A percentile compares a stretch with the other conserved stretches of the same genome.
Evolutionary conservation across 1,140 invertebrate genomes (phyloP).

Genomic region (Atopsyche davidsoni): DNA sequence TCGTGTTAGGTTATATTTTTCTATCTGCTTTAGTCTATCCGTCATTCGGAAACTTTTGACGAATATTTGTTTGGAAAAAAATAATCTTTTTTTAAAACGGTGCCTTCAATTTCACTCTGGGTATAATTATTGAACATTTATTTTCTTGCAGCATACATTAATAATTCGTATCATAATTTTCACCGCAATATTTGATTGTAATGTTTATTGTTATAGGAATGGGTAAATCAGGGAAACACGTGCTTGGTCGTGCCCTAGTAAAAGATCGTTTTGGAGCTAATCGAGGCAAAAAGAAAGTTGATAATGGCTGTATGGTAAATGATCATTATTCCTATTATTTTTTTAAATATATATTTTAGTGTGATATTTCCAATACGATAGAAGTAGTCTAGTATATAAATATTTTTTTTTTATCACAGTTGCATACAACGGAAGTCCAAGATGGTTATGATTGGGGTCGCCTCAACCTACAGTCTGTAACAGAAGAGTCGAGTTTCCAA

Average conservation of each 20-base stretch:
- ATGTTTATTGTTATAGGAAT: slow-evolving; percentile 38
- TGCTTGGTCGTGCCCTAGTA: slow-evolving; percentile 66
- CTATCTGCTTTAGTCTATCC: neutral
- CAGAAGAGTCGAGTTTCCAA: slow-evolving; percentile 91
- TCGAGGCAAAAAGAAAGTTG: slow-evolving; percentile 51
- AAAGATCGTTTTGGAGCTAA: slow-evolving; percentile 66
- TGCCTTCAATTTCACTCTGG: neutral
- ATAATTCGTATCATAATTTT: neutral
- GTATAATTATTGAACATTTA: neutral
- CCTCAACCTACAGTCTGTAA: slow-evolving; percentile 87
- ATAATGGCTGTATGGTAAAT: slow-evolving; percentile 58
- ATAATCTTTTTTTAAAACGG: neutral
- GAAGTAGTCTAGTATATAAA: slow-evolving; percentile 16
- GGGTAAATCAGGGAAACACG: slow-evolving; percentile 59
- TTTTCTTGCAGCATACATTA: neutral
- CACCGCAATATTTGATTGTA: no score
- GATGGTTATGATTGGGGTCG: slow-evolving; percentile 88
- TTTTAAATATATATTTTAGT: neutral
- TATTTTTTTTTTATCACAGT: slow-evolving; percentile 48
- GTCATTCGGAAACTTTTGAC: neutral
- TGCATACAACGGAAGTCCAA: slow-evolving; percentile 80
- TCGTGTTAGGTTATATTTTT: no score
- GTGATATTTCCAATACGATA: slow-evolving; percentile 14
- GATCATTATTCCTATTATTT: slow-evolving; percentile 6
- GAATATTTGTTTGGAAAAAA: neutral